phyloP scores from a whole-genome alignment of 2,888 invertebrate species.

The Eucera pruinosa region DNA sequence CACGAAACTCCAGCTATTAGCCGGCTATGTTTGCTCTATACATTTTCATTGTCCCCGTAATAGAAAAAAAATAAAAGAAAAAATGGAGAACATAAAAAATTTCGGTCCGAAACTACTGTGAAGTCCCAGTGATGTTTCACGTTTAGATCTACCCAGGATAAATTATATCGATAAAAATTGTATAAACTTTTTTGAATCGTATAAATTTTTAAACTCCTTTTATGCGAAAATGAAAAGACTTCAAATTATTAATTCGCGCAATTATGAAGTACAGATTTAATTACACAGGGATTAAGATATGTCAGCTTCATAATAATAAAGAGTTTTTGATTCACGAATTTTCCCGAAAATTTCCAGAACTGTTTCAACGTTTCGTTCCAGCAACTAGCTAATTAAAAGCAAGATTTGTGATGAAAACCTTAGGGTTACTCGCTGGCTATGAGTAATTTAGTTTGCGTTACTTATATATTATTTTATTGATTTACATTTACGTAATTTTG shows the following conservation, averaged over 20 bases:
- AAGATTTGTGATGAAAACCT: no score
- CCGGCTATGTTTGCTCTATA: conserved; percentile 8
- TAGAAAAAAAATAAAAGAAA: no score
- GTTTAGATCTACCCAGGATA: neutral
- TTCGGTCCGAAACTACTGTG: neutral
- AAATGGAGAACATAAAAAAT: neutral
- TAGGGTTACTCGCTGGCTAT: no score
- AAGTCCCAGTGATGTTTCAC: neutral
- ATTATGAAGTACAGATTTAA: neutral
- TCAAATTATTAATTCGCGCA: neutral
- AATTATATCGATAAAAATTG: neutral
- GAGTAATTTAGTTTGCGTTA: no score
- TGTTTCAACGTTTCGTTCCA: no score
- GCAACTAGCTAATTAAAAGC: no score
- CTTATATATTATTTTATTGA: no score
- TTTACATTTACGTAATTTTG: no score
- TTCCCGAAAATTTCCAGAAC: no score
- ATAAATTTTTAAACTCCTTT: neutral
- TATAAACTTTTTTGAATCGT: no score
- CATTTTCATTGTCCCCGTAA: conserved; percentile 19
- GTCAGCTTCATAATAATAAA: neutral
- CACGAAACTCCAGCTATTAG: conserved; percentile 32
- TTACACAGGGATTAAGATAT: neutral
- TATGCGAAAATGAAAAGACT: neutral
- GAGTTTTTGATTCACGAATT: no score